phyloP scores from a whole-genome alignment of 2,888 invertebrate genomes.

The Melieria picta region DNA sequence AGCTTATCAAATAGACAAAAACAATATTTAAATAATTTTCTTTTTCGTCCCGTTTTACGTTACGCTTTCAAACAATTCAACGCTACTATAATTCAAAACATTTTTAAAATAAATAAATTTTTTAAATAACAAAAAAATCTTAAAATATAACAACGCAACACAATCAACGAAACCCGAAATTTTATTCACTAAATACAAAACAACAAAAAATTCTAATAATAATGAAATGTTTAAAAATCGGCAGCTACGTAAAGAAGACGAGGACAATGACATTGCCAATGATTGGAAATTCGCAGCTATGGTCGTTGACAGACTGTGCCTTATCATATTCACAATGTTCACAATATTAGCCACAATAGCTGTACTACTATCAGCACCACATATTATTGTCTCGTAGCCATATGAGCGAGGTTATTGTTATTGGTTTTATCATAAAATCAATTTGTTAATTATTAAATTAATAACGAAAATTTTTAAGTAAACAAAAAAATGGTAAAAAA shows the following conservation, averaged over 20 bases:
- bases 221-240: constrained; percentile 21
- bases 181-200: constrained; percentile 15
- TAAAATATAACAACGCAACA: constrained; percentile 11
- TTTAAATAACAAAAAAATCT: background rate
- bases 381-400: constrained; percentile 71
- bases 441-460: constrained; percentile 69
- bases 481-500: constrained; percentile 50
- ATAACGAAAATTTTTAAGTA: constrained; percentile 68
- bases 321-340: constrained; percentile 99
- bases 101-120: background rate
- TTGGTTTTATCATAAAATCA: constrained; percentile 69
- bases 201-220: constrained; percentile 18
- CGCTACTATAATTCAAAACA: too few relatives aligned
- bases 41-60: background rate
- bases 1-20: background rate
- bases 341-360: constrained; percentile 97
- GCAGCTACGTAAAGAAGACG: constrained; percentile 92
- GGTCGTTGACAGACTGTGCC: constrained; percentile 99
- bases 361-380: constrained; percentile 95
- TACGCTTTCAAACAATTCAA: background rate
- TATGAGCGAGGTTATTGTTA: constrained; percentile 68
- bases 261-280: constrained; percentile 91
- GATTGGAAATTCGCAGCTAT: constrained; percentile 99
- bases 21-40: background rate
- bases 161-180: background rate